These are phyloP conservation scores for Anhinga anhinga DNA, from an alignment of 2,113 vertebrate genomes.

Conservation along the genomic window DNA sequence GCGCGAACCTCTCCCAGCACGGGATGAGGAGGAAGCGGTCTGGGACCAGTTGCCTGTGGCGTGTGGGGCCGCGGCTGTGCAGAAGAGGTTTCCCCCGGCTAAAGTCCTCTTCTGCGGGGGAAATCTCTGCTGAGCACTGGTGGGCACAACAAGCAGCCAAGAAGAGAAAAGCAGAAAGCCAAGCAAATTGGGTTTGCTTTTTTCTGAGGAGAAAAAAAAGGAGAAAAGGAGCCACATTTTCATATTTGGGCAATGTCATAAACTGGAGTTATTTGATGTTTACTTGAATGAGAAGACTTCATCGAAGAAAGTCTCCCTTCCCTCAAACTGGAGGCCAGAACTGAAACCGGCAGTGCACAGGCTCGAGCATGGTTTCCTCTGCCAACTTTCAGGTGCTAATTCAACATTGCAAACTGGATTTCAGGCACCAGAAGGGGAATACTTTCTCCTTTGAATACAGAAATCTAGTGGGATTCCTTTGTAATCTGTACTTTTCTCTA, in stretches of 20 bases:
- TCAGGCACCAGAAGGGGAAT: background rate
- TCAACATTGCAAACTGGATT: background rate
- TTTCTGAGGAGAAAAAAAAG: background rate
- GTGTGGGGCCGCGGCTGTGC: background rate
- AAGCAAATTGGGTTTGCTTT: rapidly evolving
- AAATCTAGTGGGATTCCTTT: background rate
- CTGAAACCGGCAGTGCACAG: background rate
- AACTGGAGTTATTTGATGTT: rapidly evolving
- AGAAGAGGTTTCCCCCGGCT: background rate
- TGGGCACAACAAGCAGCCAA: rapidly evolving
- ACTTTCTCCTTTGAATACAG: background rate
- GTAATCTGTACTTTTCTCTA: background rate
- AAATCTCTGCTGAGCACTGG: background rate
- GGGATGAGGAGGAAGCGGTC: background rate
- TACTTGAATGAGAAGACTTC: background rate
- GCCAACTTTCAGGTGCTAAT: background rate
- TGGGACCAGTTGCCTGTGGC: background rate
- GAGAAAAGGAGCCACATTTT: background rate
- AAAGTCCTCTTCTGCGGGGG: rapidly evolving
- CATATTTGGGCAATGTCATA: background rate
- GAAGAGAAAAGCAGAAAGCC: background rate
- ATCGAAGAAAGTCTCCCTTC: background rate
- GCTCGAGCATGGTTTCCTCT: rapidly evolving
- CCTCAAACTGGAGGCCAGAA: background rate
- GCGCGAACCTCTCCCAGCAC: background rate